phyloP scores from a whole-genome alignment of 1,140 invertebrate genomes.

The Pseudomyrmex flavicornis region DNA sequence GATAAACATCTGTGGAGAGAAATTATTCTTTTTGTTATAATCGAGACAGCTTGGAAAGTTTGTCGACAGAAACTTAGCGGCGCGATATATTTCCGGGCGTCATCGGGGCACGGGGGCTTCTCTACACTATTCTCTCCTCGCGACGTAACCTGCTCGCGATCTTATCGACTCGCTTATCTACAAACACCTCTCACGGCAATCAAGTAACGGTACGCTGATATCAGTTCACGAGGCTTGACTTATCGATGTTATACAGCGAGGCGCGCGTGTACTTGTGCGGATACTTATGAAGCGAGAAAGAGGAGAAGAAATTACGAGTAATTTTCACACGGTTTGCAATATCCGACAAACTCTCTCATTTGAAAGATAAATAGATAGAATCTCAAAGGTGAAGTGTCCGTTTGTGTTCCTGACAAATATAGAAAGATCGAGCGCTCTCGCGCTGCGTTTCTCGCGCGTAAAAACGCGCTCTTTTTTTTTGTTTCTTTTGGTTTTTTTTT shows the following conservation, averaged over 20 bases:
- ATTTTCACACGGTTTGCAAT: background rate
- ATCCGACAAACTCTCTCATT: background rate
- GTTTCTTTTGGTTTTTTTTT: background rate
- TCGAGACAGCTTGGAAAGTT: background rate
- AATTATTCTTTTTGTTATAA: constrained; percentile 4
- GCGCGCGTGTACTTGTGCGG: background rate
- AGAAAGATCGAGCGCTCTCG: no score
- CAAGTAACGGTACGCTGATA: constrained; percentile 52
- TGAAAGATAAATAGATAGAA: background rate
- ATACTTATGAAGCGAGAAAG: background rate
- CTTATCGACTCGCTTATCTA: constrained; percentile 51
- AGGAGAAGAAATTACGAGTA: background rate
- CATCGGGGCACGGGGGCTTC: background rate
- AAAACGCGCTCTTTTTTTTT: background rate
- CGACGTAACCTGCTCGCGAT: constrained; percentile 44
- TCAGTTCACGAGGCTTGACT: constrained; percentile 34
- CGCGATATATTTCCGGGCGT: constrained; percentile 20
- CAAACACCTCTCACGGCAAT: constrained; percentile 47
- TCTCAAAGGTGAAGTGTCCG: background rate
- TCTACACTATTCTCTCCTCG: constrained; percentile 8
- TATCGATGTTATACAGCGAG: constrained; percentile 10
- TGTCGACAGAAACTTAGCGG: background rate
- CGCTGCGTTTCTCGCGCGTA: background rate
- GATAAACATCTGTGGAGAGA: background rate
- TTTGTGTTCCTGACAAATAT: background rate